These are phyloP conservation scores for Glaucomys volans DNA, from an alignment of 2,113 vertebrate species.

Conservation along the genomic window DNA sequence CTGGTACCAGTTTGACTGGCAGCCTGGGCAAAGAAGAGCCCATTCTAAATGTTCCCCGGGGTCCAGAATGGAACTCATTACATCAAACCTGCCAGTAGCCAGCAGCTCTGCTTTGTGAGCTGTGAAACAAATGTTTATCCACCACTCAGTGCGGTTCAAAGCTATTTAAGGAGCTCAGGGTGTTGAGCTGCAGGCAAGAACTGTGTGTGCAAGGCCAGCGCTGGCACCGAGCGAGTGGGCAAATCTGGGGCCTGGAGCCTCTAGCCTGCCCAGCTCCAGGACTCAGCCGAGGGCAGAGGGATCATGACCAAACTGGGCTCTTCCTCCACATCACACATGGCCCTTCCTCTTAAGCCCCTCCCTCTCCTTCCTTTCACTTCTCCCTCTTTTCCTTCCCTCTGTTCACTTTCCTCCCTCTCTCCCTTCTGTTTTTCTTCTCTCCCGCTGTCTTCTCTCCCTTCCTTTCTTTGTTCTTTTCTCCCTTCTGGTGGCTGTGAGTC, in stretches of 20 bases:
- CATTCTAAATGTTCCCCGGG: conserved; percentile 86
- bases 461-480: neutral
- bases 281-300: neutral
- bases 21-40: conserved; percentile 87
- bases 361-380: neutral
- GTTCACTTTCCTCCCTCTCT: neutral
- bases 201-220: conserved; percentile 36
- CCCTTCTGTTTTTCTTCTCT: neutral
- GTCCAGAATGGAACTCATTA: conserved; percentile 88
- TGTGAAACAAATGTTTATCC: conserved; percentile 92
- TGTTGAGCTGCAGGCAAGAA: conserved; percentile 79
- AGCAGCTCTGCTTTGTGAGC: conserved; percentile 90
- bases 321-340: neutral
- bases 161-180: conserved; percentile 84
- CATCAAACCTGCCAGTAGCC: conserved; percentile 87
- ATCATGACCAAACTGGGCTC: accelerated
- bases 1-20: conserved; percentile 85
- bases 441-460: too few relatives aligned
- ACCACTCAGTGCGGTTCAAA: conserved; percentile 85
- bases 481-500: neutral
- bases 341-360: neutral
- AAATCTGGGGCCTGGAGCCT: neutral
- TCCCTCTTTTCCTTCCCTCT: neutral
- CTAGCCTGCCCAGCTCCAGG: neutral
- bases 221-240: neutral